These are phyloP conservation scores for Anser cygnoides DNA, from an alignment of 2,113 vertebrate species.

Conservation along the genomic window DNA sequence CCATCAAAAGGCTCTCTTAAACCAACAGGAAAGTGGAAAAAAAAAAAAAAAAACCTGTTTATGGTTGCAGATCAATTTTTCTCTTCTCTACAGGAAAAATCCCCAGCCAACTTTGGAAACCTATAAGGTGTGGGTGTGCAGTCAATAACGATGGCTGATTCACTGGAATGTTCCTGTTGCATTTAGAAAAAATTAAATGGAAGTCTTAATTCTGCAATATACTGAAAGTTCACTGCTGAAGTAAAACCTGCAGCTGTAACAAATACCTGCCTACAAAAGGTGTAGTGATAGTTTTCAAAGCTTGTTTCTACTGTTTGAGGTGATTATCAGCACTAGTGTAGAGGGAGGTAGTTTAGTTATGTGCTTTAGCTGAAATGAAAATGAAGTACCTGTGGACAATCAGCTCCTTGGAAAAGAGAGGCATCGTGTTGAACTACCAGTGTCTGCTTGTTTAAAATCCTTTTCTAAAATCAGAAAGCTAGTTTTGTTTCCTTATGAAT, in stretches of 20 bases:
- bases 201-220: not conserved
- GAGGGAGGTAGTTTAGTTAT: not conserved
- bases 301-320: not conserved
- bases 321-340: not conserved
- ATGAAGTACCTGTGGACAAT: not conserved
- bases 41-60: not conserved
- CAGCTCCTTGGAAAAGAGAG: not conserved
- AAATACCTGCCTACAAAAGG: not conserved
- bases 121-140: not conserved
- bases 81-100: not conserved
- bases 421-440: not conserved
- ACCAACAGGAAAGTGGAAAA: not conserved
- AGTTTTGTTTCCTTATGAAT: not conserved
- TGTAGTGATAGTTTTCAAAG: not conserved
- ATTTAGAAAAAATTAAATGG: not conserved
- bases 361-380: not conserved
- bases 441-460: not conserved
- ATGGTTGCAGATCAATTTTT: not conserved
- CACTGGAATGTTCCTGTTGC: not conserved
- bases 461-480: not conserved
- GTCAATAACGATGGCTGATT: not conserved
- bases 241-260: not conserved
- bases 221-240: not conserved
- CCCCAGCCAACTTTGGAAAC: not conserved
- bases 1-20: slow-evolving; percentile 32